A percentile compares a stretch with the other conserved stretches of the same genome.
phyloP scores from a whole-genome alignment of 2,888 invertebrate species.

The Aporophyla lueneburgensis region DNA sequence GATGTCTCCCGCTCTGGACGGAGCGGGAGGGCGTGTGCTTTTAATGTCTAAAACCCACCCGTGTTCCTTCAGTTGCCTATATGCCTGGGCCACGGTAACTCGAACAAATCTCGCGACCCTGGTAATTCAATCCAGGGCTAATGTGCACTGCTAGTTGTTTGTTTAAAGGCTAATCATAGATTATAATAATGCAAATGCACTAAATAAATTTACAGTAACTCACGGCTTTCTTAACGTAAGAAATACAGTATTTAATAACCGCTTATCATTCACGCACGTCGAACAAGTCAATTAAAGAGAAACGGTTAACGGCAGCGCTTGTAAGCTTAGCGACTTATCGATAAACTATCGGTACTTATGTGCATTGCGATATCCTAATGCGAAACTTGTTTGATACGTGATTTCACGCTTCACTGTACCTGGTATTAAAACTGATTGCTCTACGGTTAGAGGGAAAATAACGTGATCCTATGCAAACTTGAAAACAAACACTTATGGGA shows the following conservation, averaged over 20 bases:
- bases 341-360: conserved; percentile 56
- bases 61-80: too few species aligned
- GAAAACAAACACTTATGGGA: background rate
- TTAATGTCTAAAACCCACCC: too few species aligned
- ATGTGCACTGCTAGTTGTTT: background rate
- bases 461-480: conserved; percentile 8
- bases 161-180: background rate
- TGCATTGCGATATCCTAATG: conserved; percentile 49
- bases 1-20: too few species aligned
- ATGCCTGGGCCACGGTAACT: too few species aligned
- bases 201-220: conserved; percentile 24
- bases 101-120: too few species aligned
- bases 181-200: conserved; percentile 2
- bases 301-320: conserved; percentile 43
- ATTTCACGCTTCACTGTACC: conserved; percentile 43
- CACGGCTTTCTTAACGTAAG: conserved; percentile 23
- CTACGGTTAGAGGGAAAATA: conserved; percentile 28
- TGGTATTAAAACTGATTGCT: conserved; percentile 13
- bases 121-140: background rate
- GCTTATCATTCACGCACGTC: conserved; percentile 54
- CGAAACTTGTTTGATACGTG: conserved; percentile 47
- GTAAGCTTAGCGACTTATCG: conserved; percentile 49
- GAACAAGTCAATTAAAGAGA: conserved; percentile 62
- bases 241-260: conserved; percentile 47
- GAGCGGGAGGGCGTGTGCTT: too few species aligned